Percentiles rank a stretch among this genome's conserved stretches.
These are phyloP conservation scores for Syngnathus rostellatus DNA, from an alignment of 2,797 vertebrate genomes.

Conservation along the genomic window DNA sequence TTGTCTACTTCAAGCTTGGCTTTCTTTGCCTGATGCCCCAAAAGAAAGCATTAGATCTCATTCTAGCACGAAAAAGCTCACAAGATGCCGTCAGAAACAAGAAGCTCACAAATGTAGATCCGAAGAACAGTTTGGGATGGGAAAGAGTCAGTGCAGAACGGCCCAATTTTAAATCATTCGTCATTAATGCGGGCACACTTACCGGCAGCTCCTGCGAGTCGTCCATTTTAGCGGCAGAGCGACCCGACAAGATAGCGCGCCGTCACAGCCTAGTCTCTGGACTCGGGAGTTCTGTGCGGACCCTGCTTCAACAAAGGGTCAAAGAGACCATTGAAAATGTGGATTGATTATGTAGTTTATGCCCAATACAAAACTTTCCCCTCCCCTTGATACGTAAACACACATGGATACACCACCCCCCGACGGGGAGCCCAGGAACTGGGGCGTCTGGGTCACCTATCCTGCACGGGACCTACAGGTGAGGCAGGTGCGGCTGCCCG, in stretches of 20 bases:
- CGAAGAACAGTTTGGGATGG: neutral
- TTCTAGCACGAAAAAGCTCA: neutral
- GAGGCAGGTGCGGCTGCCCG: slow-evolving; percentile 36
- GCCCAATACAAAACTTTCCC: slow-evolving; percentile 5
- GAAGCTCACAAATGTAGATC: neutral
- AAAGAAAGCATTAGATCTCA: slow-evolving; percentile 29
- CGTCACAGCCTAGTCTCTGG: slow-evolving; percentile 55
- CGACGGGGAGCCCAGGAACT: slow-evolving; percentile 17
- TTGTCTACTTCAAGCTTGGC: slow-evolving; percentile 77
- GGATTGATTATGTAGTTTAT: slow-evolving; percentile 37
- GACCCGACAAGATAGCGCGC: slow-evolving; percentile 53
- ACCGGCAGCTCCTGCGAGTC: slow-evolving; percentile 86
- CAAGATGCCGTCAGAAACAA: neutral
- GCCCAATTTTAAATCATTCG: slow-evolving; percentile 3
- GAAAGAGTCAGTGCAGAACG: neutral
- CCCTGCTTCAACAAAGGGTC: slow-evolving; percentile 46
- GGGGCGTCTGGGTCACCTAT: slow-evolving; percentile 37
- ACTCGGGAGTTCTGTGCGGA: slow-evolving; percentile 39
- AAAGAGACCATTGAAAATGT: slow-evolving; percentile 13
- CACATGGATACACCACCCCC: slow-evolving; percentile 9
- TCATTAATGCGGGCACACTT: slow-evolving; percentile 53
- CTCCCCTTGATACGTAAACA: slow-evolving; percentile 14
- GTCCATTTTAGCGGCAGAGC: slow-evolving; percentile 75
- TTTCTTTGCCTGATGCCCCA: slow-evolving; percentile 81
- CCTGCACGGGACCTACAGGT: slow-evolving; percentile 42